Evolutionary conservation across 1,140 invertebrate genomes (phyloP).

Genomic region (Dinothrombium tinctorium): DNA sequence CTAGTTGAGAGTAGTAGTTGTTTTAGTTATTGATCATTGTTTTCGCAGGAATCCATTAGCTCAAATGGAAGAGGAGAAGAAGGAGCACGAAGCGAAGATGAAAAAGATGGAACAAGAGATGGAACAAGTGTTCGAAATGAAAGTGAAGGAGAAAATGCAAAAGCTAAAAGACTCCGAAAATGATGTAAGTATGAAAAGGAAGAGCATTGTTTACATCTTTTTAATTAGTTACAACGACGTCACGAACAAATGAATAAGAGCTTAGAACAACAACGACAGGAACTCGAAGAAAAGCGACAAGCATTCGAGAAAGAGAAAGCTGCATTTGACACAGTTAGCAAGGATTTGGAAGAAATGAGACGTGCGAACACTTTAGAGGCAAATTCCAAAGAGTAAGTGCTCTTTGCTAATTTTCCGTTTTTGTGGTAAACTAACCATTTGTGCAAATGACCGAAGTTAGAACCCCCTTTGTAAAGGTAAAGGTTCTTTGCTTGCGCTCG

Average conservation of each 20-base stretch:
- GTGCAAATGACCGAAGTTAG: too few species aligned
- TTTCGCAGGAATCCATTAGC: constrained; percentile 71
- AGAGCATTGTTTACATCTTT: not conserved
- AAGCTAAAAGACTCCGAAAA: constrained; percentile 76
- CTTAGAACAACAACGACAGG: constrained; percentile 62
- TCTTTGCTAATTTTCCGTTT: too few species aligned
- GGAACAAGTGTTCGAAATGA: constrained; percentile 76
- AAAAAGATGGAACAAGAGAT: constrained; percentile 88
- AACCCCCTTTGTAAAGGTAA: too few species aligned
- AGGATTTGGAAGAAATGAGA: constrained; percentile 16
- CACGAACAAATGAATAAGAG: constrained; percentile 41
- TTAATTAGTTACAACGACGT: constrained; percentile 32
- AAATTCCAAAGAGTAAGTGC: constrained; percentile 17
- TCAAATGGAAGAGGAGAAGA: constrained; percentile 92
- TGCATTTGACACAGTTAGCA: constrained; percentile 14
- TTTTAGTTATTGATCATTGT: constrained; percentile 6
- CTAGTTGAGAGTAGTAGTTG: too few species aligned
- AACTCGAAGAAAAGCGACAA: constrained; percentile 65
- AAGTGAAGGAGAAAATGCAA: constrained; percentile 73
- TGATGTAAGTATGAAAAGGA: constrained; percentile 34
- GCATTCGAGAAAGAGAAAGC: constrained; percentile 60
- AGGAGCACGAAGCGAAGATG: constrained; percentile 83
- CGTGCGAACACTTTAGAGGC: constrained; percentile 15
- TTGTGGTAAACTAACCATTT: too few species aligned
- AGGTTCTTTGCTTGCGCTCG: too few species aligned